phyloP scores from a whole-genome alignment of 1,140 invertebrate species.

The Melanaphis sacchari region DNA sequence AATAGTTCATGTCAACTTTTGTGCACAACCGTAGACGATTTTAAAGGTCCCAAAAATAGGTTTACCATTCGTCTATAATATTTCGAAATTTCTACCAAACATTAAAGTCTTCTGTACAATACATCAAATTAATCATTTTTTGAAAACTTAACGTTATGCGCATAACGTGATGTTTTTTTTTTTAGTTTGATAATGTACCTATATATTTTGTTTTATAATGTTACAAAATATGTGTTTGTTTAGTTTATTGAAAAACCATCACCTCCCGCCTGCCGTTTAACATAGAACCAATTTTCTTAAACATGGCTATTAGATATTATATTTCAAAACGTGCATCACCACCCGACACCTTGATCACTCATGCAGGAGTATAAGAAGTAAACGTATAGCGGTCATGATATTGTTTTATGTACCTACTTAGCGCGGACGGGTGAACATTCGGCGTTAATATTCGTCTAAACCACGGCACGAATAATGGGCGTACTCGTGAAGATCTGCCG shows the following conservation, averaged over 20 bases:
- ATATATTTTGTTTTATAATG: neutral
- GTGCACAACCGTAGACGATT: too few relatives aligned
- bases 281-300: neutral
- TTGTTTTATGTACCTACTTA: neutral
- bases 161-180: neutral
- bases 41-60: neutral
- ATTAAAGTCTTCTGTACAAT: neutral
- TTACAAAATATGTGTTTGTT: neutral
- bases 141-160: neutral
- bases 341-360: slow-evolving; percentile 1
- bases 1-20: neutral
- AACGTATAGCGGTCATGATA: neutral
- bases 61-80: neutral
- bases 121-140: neutral
- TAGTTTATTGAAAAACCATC: neutral
- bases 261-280: neutral
- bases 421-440: neutral
- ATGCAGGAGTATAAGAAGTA: neutral
- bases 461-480: neutral
- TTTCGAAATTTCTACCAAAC: too few relatives aligned
- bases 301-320: neutral
- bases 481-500: neutral
- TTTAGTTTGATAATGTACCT: neutral
- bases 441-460: neutral
- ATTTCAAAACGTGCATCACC: neutral